Evolutionary conservation across 2,113 vertebrate species (phyloP).

Genomic region (Pelvicachromis taeniatus): DNA sequence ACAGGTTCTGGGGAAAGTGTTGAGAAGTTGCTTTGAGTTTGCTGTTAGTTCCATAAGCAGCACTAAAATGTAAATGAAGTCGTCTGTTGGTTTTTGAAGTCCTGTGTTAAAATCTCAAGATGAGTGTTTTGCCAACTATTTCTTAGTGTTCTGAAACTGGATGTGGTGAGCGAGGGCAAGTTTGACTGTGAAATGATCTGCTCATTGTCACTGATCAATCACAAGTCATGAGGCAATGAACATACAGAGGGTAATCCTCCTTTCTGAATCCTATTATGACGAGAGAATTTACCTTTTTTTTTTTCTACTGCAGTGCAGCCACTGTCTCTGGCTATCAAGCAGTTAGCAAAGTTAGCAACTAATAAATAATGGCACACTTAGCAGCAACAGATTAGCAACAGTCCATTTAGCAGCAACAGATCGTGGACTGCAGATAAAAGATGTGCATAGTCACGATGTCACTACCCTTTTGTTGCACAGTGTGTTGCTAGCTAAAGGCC

Average conservation of each 20-base stretch:
- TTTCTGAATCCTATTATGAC: background rate
- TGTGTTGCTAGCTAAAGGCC: background rate
- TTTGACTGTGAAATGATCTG: background rate
- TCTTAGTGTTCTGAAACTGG: background rate
- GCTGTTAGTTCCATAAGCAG: too few species aligned
- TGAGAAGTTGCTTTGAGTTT: too few species aligned
- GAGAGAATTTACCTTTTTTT: too few species aligned
- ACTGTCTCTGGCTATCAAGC: background rate
- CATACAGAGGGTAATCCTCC: background rate
- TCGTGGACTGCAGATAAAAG: background rate
- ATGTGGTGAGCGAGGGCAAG: background rate
- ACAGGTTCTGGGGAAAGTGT: too few species aligned
- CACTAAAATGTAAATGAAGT: too few species aligned
- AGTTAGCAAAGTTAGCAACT: background rate
- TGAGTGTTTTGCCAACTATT: background rate
- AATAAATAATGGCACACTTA: background rate
- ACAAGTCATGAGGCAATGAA: fast-evolving
- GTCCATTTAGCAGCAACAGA: background rate
- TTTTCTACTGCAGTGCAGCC: background rate
- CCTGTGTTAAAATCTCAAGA: too few species aligned
- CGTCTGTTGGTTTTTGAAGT: too few species aligned
- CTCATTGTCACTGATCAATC: too few species aligned
- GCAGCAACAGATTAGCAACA: background rate
- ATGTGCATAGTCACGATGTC: background rate
- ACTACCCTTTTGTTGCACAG: background rate